Base-by-base conservation (phyloP, 2,888 invertebrate genomes). In the Chorisops tibialis region DNA sequence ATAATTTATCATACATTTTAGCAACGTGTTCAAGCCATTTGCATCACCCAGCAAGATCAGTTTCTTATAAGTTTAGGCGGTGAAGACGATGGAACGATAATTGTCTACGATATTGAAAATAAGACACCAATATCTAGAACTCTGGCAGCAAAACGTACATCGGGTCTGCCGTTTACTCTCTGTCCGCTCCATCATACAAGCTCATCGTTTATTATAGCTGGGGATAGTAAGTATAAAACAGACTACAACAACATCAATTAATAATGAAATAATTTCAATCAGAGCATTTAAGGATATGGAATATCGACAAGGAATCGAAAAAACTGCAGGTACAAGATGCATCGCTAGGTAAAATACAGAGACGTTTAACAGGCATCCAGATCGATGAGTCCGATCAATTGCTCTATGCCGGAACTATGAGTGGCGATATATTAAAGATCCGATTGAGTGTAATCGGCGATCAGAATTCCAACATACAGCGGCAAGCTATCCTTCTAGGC, bases 1-100 rank as follows among this genome's bases (percentile, higher is more conserved):
- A 22, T 41, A 52, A 4, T 11, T 37, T 37, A 11, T 37, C 3
- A 38, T 21, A 5, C 30, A 38, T 41, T 24, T 2, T 35, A 83
- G 83, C 84, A 93, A 0, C 85, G 92, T 37, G 89, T 96, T 0
- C 89, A 94, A 79, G 85, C 89, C 0, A 80, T 96, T n/a, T 82
- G 85, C 6, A 95, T 96, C 74, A 87, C 93, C 0, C 82, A 86
- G 3, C 87, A 89, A 75, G 92, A 91, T 69, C 84, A 85, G 56
- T 94, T 88, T 75, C 81, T 96, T 69, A 84, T 93, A 37, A 91
- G 93, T 0, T 81, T 95, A 39, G 96, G 96, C 0, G 96, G 96
- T 0, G 84, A 89, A 63, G 96, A 96, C 76, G 95, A 95, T 75
- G 92, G 93, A 37, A 87, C 88, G 67, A 84, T 95, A 38, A 87